Conservation (phyloP, 2,797 vertebrate genomes). For the Tympanoctomys barrerae region DNA sequence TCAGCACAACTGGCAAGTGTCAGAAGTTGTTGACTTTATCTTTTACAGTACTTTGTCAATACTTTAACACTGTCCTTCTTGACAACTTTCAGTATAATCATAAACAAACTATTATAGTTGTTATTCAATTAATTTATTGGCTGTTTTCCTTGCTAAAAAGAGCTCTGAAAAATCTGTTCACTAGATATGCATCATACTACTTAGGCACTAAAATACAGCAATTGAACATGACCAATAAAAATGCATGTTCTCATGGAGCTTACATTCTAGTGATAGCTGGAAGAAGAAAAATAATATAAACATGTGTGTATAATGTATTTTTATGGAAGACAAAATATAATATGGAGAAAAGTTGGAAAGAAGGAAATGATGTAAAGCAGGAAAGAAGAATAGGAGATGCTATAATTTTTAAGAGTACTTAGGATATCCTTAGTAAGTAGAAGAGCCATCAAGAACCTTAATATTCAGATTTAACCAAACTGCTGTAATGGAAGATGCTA, state of each 20-base stretch:
- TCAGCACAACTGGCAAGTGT: too few species aligned
- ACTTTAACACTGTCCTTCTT: not conserved
- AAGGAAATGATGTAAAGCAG: not conserved
- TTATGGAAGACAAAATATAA: not conserved
- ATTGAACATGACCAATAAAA: conserved; percentile 42
- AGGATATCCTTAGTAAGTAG: not conserved
- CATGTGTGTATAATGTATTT: not conserved
- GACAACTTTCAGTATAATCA: not conserved
- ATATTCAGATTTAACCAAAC: not conserved
- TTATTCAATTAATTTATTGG: not conserved
- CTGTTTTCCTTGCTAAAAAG: conserved; percentile 37
- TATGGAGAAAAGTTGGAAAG: not conserved
- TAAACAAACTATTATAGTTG: not conserved
- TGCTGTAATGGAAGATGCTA: not conserved
- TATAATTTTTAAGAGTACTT: not conserved
- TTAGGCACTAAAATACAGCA: not conserved
- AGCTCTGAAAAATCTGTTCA: not conserved
- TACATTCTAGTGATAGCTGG: not conserved
- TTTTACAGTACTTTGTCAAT: not conserved
- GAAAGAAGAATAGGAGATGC: not conserved
- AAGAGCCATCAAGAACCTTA: not conserved
- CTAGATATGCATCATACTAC: not conserved
- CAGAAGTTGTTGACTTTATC: too few species aligned
- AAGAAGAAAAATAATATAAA: not conserved
- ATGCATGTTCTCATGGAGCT: not conserved